Evolutionary conservation across 2,888 invertebrate species (phyloP).

Genomic region (Sepioteuthis lessoniana): DNA sequence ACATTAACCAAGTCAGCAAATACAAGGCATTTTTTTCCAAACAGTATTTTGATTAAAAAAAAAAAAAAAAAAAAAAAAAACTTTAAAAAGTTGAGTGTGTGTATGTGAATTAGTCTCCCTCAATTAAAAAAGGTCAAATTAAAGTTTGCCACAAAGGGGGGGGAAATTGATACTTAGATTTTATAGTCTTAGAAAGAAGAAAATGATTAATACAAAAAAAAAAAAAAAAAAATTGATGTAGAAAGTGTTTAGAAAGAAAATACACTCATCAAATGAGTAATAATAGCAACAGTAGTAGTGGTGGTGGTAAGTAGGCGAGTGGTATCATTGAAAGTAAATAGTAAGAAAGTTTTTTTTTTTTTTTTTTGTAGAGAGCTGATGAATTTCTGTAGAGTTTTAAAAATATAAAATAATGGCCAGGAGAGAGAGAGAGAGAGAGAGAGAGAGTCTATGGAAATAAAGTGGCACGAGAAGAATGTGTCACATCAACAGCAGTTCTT

Average conservation of each 20-base stretch:
- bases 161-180: not conserved
- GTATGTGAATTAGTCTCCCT: conserved; percentile 33
- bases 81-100: not conserved
- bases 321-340: not conserved
- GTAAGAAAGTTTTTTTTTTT: not conserved
- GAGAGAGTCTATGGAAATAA: not conserved
- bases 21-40: not conserved
- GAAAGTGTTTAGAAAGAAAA: not conserved
- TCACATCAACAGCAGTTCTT: not conserved
- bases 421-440: not conserved
- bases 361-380: not conserved
- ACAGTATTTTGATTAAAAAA: not conserved
- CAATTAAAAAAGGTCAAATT: conserved; percentile 1
- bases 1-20: not conserved
- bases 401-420: too few relatives aligned
- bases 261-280: not conserved
- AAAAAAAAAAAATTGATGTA: not conserved
- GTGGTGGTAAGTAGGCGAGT: not conserved
- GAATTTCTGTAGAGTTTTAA: not conserved
- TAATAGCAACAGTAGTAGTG: not conserved
- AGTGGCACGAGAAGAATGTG: not conserved
- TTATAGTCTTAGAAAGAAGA: not conserved
- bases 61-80: too few relatives aligned
- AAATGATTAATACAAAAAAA: not conserved
- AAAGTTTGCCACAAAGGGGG: not conserved